Evolutionary conservation across 2,797 vertebrate genomes (phyloP).

Genomic region (Nyctibius grandis): DNA sequence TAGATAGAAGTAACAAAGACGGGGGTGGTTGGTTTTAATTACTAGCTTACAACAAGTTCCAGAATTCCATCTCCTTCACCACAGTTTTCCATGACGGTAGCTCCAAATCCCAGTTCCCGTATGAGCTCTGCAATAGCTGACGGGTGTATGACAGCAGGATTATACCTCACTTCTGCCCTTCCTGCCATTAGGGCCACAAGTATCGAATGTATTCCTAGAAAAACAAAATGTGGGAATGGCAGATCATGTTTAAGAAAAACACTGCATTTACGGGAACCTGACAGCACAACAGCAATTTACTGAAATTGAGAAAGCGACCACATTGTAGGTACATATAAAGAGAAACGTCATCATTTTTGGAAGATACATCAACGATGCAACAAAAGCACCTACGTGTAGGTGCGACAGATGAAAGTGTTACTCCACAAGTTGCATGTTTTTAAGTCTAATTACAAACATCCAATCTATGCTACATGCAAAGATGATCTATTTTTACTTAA

Average conservation of each 20-base stretch:
- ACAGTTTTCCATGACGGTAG: constrained; percentile 88
- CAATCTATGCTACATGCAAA: not conserved
- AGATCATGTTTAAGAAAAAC: not conserved
- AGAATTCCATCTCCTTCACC: constrained; percentile 87
- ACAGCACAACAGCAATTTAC: accelerated
- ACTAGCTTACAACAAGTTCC: constrained; percentile 89
- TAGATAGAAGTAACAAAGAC: not conserved
- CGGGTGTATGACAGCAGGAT: constrained; percentile 84
- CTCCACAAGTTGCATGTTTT: not conserved
- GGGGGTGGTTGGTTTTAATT: not conserved
- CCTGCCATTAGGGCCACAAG: constrained; percentile 96
- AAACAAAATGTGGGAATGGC: accelerated
- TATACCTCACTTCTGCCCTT: constrained; percentile 95
- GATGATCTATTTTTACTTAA: not conserved
- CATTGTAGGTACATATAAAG: accelerated
- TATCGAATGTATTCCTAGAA: constrained; percentile 88
- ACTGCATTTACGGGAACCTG: accelerated
- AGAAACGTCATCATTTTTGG: accelerated
- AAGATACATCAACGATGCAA: not conserved
- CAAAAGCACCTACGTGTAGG: not conserved
- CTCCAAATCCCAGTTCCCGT: constrained; percentile 90
- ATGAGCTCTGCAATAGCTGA: constrained; percentile 85
- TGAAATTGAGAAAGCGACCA: not conserved
- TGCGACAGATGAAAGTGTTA: not conserved
- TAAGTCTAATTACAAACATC: not conserved